A percentile compares a stretch with the other conserved stretches of the same genome.
phyloP scores from a whole-genome alignment of 2,797 vertebrate species.

The Lepus oiostolus region DNA sequence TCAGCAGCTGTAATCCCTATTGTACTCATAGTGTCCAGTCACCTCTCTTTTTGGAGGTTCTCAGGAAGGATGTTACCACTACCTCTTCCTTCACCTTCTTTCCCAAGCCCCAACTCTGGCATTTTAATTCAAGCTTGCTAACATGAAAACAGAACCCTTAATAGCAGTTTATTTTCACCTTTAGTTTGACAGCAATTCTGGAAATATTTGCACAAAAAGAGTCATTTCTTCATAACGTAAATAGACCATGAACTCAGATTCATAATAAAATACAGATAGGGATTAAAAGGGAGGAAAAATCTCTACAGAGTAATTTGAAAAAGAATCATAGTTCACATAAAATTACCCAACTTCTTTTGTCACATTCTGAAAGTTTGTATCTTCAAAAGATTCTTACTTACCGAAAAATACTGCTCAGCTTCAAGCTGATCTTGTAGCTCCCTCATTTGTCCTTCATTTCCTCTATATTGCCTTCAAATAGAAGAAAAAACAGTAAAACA shows the following conservation, averaged over 20 bases:
- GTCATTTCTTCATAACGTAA: slow-evolving; percentile 41
- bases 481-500: slow-evolving; percentile 70
- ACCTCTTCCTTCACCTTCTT: too few relatives aligned
- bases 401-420: slow-evolving; percentile 99
- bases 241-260: slow-evolving; percentile 4
- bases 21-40: background rate
- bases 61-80: too few relatives aligned
- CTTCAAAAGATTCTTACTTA: slow-evolving; percentile 88
- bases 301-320: background rate
- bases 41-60: too few relatives aligned
- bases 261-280: background rate
- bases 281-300: slow-evolving; percentile 2
- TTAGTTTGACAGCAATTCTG: slow-evolving; percentile 28
- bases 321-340: slow-evolving; percentile 21
- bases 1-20: slow-evolving; percentile 53
- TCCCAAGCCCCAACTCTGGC: background rate
- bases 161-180: background rate
- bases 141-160: slow-evolving; percentile 2
- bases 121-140: slow-evolving; percentile 30
- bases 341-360: slow-evolving; percentile 36
- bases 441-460: slow-evolving; percentile 99
- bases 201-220: slow-evolving; percentile 27
- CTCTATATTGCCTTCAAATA: slow-evolving; percentile 95
- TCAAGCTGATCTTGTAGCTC: slow-evolving; percentile 99
- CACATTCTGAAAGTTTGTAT: slow-evolving; percentile 4